Conservation (phyloP, 2,888 invertebrate species). For the Lasioglossum marginatum region DNA sequence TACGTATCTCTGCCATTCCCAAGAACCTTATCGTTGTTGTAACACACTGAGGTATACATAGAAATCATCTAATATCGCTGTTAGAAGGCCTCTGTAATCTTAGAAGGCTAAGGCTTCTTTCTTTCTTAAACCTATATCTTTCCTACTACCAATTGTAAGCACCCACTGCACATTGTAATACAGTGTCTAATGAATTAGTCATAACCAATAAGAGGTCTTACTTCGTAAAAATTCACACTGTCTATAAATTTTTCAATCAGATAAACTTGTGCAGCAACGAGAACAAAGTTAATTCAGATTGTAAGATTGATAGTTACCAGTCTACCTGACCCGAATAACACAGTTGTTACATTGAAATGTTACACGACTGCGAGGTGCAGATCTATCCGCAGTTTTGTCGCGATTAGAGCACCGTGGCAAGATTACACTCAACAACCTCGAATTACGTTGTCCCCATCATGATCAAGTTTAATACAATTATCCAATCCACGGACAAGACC, state of each 20-base stretch:
- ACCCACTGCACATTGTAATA: background rate
- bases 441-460: constrained; percentile 65
- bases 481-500: constrained; percentile 62
- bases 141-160: background rate
- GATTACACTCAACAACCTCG: constrained; percentile 60
- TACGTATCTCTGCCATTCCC: background rate
- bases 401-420: constrained; percentile 53
- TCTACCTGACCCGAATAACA: constrained; percentile 22
- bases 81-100: background rate
- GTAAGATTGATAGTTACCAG: background rate
- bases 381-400: constrained; percentile 50
- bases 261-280: background rate
- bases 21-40: background rate
- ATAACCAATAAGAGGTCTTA: background rate
- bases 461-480: constrained; percentile 70
- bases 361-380: constrained; percentile 28
- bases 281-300: background rate
- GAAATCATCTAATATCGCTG: background rate
- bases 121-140: background rate
- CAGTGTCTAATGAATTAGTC: background rate
- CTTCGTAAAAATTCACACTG: background rate
- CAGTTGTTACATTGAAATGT: constrained; percentile 28
- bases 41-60: background rate
- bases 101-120: too few species aligned
- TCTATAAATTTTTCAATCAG: background rate